phyloP scores from a whole-genome alignment of 2,888 invertebrate genomes.

The Scaptomyza caliginosa region DNA sequence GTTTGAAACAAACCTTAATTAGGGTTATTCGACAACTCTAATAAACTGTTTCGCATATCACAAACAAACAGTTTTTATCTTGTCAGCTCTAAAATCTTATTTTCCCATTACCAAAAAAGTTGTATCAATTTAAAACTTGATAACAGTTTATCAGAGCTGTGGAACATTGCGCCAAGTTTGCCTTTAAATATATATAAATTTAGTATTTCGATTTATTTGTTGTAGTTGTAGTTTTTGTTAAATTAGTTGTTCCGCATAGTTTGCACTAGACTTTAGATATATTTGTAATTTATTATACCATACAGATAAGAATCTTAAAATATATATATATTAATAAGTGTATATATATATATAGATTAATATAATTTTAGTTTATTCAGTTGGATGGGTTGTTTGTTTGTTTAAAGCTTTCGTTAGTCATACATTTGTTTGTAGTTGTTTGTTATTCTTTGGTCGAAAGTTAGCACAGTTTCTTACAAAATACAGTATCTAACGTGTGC shows the following conservation, averaged over 20 bases:
- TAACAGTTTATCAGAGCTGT: neutral
- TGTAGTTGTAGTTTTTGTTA: conserved; percentile 31
- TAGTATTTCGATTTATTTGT: conserved; percentile 18
- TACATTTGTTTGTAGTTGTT: conserved; percentile 38
- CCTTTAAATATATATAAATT: conserved; percentile 3
- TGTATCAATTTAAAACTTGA: neutral
- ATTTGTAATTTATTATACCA: conserved; percentile 30
- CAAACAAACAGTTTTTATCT: neutral
- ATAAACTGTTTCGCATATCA: conserved; percentile 6
- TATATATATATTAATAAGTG: conserved; percentile 17
- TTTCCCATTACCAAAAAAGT: neutral
- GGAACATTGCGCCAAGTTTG: conserved; percentile 19
- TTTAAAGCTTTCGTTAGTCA: conserved; percentile 74
- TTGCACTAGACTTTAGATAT: conserved; percentile 57
- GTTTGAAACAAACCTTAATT: conserved; percentile 1
- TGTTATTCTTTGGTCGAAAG: conserved; percentile 48
- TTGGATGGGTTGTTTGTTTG: conserved; percentile 67
- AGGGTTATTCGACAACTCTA: conserved; percentile 16
- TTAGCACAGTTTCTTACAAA: conserved; percentile 22
- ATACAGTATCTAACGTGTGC: conserved; percentile 3
- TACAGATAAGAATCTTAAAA: conserved; percentile 59
- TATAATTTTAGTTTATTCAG: conserved; percentile 29
- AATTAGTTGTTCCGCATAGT: conserved; percentile 68
- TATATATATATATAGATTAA: conserved; percentile 19
- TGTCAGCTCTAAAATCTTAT: neutral